These are phyloP conservation scores for Tachysurus fulvidraco DNA, from an alignment of 2,113 vertebrate species.

Conservation along the genomic window DNA sequence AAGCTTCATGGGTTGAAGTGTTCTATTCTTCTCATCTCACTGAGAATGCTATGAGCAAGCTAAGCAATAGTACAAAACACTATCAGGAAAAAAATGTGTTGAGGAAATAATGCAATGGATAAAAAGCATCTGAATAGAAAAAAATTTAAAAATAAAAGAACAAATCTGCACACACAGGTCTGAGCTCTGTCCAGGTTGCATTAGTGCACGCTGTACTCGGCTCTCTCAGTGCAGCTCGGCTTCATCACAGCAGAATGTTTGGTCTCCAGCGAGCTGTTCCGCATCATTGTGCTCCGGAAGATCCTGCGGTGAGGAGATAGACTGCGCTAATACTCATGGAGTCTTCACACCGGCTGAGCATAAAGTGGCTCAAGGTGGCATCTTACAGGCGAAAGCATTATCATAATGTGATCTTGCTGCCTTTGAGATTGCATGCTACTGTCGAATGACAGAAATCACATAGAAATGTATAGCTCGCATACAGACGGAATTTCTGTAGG, in stretches of 20 bases:
- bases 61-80: background rate
- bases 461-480: background rate
- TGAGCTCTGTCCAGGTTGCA: constrained; percentile 35
- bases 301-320: constrained; percentile 15
- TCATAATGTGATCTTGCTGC: background rate
- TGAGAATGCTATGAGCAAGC: background rate
- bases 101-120: background rate
- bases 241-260: constrained; percentile 13
- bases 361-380: background rate
- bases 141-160: background rate
- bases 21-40: background rate
- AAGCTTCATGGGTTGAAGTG: background rate
- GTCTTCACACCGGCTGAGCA: constrained; percentile 42
- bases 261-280: constrained; percentile 27
- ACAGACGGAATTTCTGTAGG: background rate
- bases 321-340: constrained; percentile 21
- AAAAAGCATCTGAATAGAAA: background rate
- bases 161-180: constrained; percentile 25
- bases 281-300: constrained; percentile 22
- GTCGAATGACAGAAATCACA: background rate
- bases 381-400: background rate
- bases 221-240: constrained; percentile 9
- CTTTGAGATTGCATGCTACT: background rate
- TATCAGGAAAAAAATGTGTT: background rate
- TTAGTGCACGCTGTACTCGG: constrained; percentile 2